Evolutionary conservation across 30 jellyfish, hydroid and myxozoan genomes (phyloP).

Genomic region (Rhopilema esculentum): DNA sequence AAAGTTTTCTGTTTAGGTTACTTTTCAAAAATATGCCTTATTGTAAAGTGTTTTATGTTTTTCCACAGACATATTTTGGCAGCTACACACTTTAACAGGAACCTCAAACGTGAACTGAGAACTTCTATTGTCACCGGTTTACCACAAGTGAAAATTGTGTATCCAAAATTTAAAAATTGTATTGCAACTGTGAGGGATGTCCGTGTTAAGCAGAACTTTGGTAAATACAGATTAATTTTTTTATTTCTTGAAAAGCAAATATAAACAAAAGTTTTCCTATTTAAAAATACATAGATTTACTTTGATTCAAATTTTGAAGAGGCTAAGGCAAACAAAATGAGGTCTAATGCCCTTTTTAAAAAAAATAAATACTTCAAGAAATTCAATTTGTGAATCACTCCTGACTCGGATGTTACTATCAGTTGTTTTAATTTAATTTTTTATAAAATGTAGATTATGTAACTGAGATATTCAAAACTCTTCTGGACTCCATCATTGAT

Average conservation of each 20-base stretch:
- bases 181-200: slow-evolving; percentile 38
- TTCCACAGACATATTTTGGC: slow-evolving; percentile 30
- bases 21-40: not conserved
- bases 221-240: not conserved
- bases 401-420: not conserved
- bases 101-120: slow-evolving; percentile 33
- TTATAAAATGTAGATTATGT: not conserved
- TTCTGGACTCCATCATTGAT: not conserved
- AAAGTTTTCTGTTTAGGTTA: not conserved
- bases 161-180: slow-evolving; percentile 38
- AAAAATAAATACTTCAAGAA: not conserved
- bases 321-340: not conserved
- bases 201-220: slow-evolving; percentile 34
- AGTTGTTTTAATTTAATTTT: not conserved
- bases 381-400: not conserved
- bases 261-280: not conserved
- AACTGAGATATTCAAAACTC: not conserved
- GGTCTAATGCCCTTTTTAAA: not conserved
- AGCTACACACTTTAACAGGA: slow-evolving; percentile 39
- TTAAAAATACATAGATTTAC: not conserved
- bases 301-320: not conserved
- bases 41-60: not conserved
- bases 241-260: not conserved
- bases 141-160: not conserved
- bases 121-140: not conserved